phyloP scores from a whole-genome alignment of 2,113 vertebrate species.

The Morone saxatilis region DNA sequence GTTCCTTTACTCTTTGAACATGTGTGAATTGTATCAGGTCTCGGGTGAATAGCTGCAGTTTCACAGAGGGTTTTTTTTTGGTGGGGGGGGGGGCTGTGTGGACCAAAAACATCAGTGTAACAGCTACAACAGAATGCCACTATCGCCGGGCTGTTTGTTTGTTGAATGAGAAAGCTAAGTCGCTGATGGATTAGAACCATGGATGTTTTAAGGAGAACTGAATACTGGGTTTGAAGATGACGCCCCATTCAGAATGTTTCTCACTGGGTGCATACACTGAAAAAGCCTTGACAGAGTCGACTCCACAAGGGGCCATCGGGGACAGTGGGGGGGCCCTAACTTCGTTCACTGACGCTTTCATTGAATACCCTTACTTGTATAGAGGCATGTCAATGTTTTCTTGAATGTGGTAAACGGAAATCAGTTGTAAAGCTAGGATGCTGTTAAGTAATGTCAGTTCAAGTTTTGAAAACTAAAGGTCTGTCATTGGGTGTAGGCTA shows the following conservation, averaged over 20 bases:
- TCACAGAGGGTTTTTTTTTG: constrained; percentile 14
- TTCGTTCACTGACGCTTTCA: too few relatives aligned
- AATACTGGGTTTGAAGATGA: neutral
- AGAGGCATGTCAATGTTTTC: too few relatives aligned
- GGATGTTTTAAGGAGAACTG: neutral
- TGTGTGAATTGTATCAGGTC: constrained; percentile 77
- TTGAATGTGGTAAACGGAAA: too few relatives aligned
- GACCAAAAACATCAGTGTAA: constrained; percentile 13
- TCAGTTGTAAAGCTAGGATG: too few relatives aligned
- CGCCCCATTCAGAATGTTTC: neutral
- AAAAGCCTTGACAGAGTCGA: neutral
- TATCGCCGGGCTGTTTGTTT: neutral
- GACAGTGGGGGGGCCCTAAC: too few relatives aligned
- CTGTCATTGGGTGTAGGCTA: too few relatives aligned
- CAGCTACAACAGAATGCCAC: constrained; percentile 1
- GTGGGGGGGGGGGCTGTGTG: neutral
- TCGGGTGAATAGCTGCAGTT: constrained; percentile 55
- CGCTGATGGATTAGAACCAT: neutral
- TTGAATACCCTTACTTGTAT: too few relatives aligned
- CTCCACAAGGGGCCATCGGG: too few relatives aligned
- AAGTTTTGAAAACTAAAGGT: too few relatives aligned
- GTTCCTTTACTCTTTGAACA: constrained; percentile 46
- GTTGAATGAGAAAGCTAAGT: neutral
- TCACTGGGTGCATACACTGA: neutral
- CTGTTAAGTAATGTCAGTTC: too few relatives aligned